Conservation (phyloP, 2,113 vertebrate genomes). For the Microtus montanus region DNA sequence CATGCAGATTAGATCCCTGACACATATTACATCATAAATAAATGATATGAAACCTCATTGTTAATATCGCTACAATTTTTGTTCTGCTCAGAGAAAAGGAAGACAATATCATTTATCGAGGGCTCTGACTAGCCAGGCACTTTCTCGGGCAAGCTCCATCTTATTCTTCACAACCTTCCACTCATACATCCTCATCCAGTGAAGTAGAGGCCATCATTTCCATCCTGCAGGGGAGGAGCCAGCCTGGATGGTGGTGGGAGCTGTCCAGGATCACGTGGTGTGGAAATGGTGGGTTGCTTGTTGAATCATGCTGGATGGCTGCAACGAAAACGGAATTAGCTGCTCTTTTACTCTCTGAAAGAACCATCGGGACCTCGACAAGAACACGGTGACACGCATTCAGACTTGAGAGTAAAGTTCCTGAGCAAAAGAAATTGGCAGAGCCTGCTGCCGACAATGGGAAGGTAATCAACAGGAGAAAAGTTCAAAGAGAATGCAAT, state of each 20-base stretch:
- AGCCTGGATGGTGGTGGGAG: background rate
- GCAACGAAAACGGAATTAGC: background rate
- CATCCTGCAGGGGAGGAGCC: background rate
- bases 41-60: background rate
- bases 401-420: background rate
- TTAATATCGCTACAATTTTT: background rate
- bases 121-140: background rate
- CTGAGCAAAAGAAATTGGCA: conserved; percentile 46
- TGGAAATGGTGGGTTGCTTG: background rate
- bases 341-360: background rate
- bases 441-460: background rate
- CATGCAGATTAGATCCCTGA: background rate
- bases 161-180: too few relatives aligned
- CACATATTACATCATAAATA: too few relatives aligned
- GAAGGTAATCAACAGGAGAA: conserved; percentile 11
- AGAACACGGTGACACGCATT: conserved; percentile 13
- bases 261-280: background rate
- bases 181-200: too few relatives aligned
- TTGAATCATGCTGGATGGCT: background rate
- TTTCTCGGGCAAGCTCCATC: background rate
- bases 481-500: background rate
- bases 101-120: rapidly evolving
- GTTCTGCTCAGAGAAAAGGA: background rate
- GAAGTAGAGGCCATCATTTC: background rate
- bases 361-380: background rate